These are phyloP conservation scores for Drepanosiphum platanoidis DNA, from an alignment of 2,888 invertebrate genomes.

Conservation along the genomic window DNA sequence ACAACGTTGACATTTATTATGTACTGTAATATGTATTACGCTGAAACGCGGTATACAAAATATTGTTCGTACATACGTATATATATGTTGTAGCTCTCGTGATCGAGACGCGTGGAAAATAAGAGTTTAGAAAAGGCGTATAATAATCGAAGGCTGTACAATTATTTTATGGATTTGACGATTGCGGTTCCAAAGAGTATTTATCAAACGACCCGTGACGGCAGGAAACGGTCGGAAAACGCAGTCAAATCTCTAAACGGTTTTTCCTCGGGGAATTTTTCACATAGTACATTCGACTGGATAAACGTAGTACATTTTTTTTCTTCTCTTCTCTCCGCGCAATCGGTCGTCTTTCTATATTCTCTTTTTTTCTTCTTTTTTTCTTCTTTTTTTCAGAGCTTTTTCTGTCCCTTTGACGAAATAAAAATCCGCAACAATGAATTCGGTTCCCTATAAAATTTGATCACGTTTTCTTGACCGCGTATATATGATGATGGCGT, in stretches of 20 bases:
- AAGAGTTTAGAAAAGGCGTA: background rate
- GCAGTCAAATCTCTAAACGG: conserved; percentile 51
- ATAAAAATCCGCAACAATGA: conserved; percentile 51
- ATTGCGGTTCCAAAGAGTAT: conserved; percentile 12
- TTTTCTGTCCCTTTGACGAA: conserved; percentile 33
- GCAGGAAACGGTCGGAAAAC: conserved; percentile 28
- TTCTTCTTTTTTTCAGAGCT: background rate
- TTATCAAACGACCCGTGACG: conserved; percentile 38
- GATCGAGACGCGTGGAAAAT: conserved; percentile 14
- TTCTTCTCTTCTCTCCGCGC: background rate
- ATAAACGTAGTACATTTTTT: conserved; percentile 16
- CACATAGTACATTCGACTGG: conserved; percentile 15
- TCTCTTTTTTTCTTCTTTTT: background rate
- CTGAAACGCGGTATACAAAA: too few species aligned
- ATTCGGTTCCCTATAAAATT: conserved; percentile 47
- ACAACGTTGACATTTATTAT: too few species aligned
- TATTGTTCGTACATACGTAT: too few species aligned
- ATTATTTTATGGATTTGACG: background rate
- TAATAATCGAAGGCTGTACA: background rate
- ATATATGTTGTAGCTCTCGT: background rate
- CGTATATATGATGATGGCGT: background rate
- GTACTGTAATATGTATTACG: too few species aligned
- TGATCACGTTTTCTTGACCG: conserved; percentile 48
- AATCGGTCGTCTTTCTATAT: background rate
- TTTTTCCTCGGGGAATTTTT: conserved; percentile 34